These are phyloP conservation scores for Lerista edwardsae DNA, from an alignment of 2,797 vertebrate species.

Conservation along the genomic window DNA sequence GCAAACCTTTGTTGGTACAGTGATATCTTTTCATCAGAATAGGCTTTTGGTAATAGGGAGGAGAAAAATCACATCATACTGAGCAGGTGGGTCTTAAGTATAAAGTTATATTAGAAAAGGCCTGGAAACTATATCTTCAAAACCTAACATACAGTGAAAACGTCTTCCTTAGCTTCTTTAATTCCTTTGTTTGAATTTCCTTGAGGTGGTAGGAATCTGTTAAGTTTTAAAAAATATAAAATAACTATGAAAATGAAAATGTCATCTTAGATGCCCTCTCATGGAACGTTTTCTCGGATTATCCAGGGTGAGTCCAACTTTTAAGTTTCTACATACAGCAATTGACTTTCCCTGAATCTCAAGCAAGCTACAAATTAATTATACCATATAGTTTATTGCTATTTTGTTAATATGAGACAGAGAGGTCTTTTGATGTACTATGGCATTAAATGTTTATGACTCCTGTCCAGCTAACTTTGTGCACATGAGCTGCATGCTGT, in stretches of 20 bases:
- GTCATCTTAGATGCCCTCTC: background rate
- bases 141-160: too few relatives aligned
- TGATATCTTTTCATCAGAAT: too few relatives aligned
- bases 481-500: background rate
- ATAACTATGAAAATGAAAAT: slow-evolving; percentile 6
- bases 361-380: background rate
- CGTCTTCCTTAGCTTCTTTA: too few relatives aligned
- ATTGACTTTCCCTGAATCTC: background rate
- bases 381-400: background rate
- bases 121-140: background rate
- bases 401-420: background rate
- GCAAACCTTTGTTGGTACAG: too few relatives aligned
- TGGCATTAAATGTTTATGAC: background rate
- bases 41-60: background rate
- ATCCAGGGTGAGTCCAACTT: background rate
- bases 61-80: background rate
- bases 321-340: background rate
- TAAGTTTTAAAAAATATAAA: slow-evolving; percentile 29
- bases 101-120: background rate
- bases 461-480: background rate
- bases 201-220: slow-evolving; percentile 15
- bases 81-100: background rate
- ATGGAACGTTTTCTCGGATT: slow-evolving; percentile 17
- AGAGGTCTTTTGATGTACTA: background rate
- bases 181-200: background rate